Base-by-base conservation (phyloP, 2,797 vertebrate species). In the Lepilemur septentrionalis region DNA sequence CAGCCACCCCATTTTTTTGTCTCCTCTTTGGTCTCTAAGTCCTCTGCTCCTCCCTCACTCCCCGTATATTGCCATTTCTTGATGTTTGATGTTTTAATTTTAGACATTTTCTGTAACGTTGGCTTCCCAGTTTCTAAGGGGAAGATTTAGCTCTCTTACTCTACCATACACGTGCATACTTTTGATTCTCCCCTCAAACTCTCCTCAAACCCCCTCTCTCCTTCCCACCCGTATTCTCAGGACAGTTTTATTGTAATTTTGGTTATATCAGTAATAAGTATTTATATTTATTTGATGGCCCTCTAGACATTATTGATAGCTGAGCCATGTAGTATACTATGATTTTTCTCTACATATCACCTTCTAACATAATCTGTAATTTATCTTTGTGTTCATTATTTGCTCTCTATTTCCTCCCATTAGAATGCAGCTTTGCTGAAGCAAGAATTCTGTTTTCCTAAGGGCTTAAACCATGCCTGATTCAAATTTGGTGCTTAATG, bases 1-100 rank as follows among this genome's bases (percentile, higher is more conserved):
- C 75, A 61, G n/a, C 6, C 41, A 0, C 69, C 61, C 72, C 72
- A 84, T 97, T 95, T 95, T 96, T 97, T 96, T 96, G 96, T 97
- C 97, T 97, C 95, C 95, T 96, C 96, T 55, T 3, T 0, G 87
- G 85, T 86, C 93, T 57, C 50, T 0, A 0, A 82, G 91, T 92
- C 93, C 92, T 88, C 93, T 89, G 85, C 91, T 94, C 91, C 95
- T 89, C 91, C 94, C 93, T 83, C 91, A 28, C 96, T 80, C 95
- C 94, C 93, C 89, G 95, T 38, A 11, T 70, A 38, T 22, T 70
- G 35, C 35, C 41, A 25, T 23, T 70, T 23, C 67, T 70, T 70
- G 4, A 38, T 70, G 67, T 70, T 70, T 70, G 4, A 38, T 70
- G 67, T 70, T 70, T 41, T 70, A 38, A 41, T 70, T 41, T 38